Conservation (phyloP, 2,888 invertebrate genomes). For the Catonia carolina region DNA sequence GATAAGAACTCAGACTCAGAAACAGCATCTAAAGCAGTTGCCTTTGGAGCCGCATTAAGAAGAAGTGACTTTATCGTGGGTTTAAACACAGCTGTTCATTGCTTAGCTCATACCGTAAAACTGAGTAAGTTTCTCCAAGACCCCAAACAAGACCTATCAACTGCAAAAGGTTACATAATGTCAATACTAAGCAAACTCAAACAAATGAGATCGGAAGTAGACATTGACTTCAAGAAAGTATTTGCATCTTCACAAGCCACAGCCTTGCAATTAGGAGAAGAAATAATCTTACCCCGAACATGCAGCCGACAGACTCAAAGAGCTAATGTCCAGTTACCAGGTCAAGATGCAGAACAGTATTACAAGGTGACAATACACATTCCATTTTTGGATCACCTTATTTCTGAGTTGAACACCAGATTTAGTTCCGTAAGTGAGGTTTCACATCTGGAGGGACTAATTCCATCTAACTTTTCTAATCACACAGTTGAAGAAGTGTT, state of each 20-base stretch:
- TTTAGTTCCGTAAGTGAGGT: background rate
- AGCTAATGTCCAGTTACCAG: slow-evolving; percentile 4
- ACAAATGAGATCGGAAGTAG: slow-evolving; percentile 8
- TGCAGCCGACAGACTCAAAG: slow-evolving; percentile 11
- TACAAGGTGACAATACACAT: no score
- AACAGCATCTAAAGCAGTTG: slow-evolving; percentile 6
- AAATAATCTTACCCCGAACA: slow-evolving; percentile 12
- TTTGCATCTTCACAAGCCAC: slow-evolving; percentile 6
- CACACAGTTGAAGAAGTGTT: no score
- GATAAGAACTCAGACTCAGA: slow-evolving; percentile 15
- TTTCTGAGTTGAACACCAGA: no score
- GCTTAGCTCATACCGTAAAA: slow-evolving; percentile 18
- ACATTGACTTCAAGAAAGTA: slow-evolving; percentile 3
- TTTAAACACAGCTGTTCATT: slow-evolving; percentile 3
- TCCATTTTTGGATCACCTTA: background rate
- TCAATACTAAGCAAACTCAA: background rate
- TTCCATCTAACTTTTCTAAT: no score
- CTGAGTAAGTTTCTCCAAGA: slow-evolving; percentile 17
- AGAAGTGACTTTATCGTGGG: slow-evolving; percentile 19
- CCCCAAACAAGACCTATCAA: slow-evolving; percentile 18
- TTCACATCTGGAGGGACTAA: background rate
- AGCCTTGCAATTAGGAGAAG: slow-evolving; percentile 14
- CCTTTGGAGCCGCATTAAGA: slow-evolving; percentile 13
- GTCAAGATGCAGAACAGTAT: background rate
- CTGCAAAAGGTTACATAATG: slow-evolving; percentile 3